Conservation (phyloP, 2,888 invertebrate genomes). For the Drosophila melanocephala region DNA sequence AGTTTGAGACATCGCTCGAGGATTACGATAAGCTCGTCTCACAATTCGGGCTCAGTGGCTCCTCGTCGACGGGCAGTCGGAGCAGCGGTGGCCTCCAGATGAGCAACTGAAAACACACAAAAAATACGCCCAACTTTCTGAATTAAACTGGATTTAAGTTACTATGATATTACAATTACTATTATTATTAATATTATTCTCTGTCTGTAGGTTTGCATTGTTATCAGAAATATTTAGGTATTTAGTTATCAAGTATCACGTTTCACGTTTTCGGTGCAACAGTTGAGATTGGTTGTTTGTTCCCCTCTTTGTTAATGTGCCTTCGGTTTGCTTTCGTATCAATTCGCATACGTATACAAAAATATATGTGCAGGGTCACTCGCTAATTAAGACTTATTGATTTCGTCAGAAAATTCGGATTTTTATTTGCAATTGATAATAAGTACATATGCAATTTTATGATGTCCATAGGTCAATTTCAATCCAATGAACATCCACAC, state of each 20-base stretch:
- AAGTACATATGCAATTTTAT: neutral
- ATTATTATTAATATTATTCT: neutral
- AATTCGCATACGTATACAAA: slow-evolving; percentile 25
- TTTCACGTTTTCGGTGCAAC: slow-evolving; percentile 30
- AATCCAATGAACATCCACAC: neutral
- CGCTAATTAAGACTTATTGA: neutral
- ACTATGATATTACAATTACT: slow-evolving; percentile 48
- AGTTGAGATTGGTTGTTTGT: slow-evolving; percentile 55
- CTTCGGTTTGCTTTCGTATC: slow-evolving; percentile 49
- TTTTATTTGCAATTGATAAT: neutral
- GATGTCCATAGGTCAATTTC: neutral
- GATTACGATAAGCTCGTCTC: slow-evolving; percentile 85
- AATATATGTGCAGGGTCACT: slow-evolving; percentile 10
- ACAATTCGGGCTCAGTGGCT: slow-evolving; percentile 81
- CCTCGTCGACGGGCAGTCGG: slow-evolving; percentile 83
- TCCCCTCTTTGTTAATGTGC: slow-evolving; percentile 73
- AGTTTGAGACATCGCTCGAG: slow-evolving; percentile 85
- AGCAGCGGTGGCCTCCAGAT: slow-evolving; percentile 82
- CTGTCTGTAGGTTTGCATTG: slow-evolving; percentile 20
- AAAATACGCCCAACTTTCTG: neutral
- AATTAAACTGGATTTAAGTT: slow-evolving; percentile 48
- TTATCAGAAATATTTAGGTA: slow-evolving; percentile 32
- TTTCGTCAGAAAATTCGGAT: neutral
- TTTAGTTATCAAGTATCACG: slow-evolving; percentile 31
- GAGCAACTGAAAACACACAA: slow-evolving; percentile 68